Base-by-base conservation (phyloP, 2,888 invertebrate genomes). In the Synanthedon formicaeformis region DNA sequence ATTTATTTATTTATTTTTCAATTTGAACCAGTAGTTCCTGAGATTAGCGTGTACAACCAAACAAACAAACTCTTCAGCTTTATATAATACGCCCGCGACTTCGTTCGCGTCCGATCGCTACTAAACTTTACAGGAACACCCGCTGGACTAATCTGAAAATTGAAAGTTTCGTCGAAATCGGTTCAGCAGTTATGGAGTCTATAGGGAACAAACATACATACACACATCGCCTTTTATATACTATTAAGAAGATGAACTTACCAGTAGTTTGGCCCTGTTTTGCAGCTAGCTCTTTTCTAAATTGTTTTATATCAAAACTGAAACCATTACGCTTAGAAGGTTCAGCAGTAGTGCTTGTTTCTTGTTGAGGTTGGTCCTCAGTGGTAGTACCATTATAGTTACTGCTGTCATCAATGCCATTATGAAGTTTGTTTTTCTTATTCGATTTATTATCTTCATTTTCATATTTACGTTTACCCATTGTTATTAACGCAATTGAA, bases 231-330 rank as follows among this genome's bases (percentile, higher is more conserved):
- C n/a, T n/a, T n/a, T n/a, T n/a, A n/a, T n/a, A n/a, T n/a, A n/a
- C n/a, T n/a, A n/a, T n/a, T n/a, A n/a, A 5, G 23, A 5, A 23
- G 5, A 23, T 23, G 18, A 51, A 64, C 73, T 71, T 72, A 91
- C 91, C 89, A 71, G 87, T 84, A 55, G 89, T 84, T 63, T 90
- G 91, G 12, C 89, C 88, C 50, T 80, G 81, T 52, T 81, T 85
- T 4, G 81, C 78, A 0, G 80, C 68, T 53, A 92, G 65, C 58
- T 90, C 89, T 61, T 86, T 88, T 0, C 91, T 84, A 56, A 92
- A 91, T 57, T 90, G 84, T 72, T 90, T 87, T 55, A 90, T 80
- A 68, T 90, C 89, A 64, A 91, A 91, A 60, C 64, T 55, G 57
- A 72, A 16, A 63, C 64, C 54, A 75, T 65, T n/a, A 54, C 59